These are phyloP conservation scores for Lamproptera curius DNA, from an alignment of 2,888 invertebrate species.

Conservation along the genomic window DNA sequence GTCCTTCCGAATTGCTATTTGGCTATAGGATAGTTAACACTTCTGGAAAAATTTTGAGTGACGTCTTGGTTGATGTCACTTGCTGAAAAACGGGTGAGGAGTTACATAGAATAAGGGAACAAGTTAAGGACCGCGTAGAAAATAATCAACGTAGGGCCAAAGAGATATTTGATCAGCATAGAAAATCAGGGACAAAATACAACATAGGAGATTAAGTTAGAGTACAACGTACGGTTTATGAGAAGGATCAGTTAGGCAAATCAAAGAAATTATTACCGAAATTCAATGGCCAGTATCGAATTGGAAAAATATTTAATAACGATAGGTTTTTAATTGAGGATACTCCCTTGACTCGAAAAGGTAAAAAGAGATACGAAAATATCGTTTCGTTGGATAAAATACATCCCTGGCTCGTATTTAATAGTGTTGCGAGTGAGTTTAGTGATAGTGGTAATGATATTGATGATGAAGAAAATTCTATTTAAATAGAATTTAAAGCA, in stretches of 20 bases:
- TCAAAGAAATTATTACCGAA: neutral
- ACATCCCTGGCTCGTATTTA: conserved; percentile 28
- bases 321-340: conserved; percentile 30
- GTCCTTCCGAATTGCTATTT: neutral
- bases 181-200: neutral
- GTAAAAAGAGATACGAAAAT: conserved; percentile 25
- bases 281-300: neutral
- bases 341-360: conserved; percentile 27
- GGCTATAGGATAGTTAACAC: neutral
- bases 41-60: too few relatives aligned
- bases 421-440: neutral
- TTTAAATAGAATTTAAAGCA: neutral
- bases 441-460: neutral
- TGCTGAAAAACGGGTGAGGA: too few relatives aligned
- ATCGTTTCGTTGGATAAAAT: conserved; percentile 30
- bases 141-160: neutral
- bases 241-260: neutral
- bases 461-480: neutral
- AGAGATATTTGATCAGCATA: neutral
- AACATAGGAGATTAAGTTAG: neutral
- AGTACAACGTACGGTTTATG: too few relatives aligned
- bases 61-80: too few relatives aligned
- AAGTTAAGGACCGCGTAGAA: neutral
- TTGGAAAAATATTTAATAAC: conserved; percentile 26
- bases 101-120: neutral